Evolutionary conservation across 2,797 vertebrate species (phyloP), one percentile per base, ranked within the genome.

Genomic region (Enteromius unitaeniatus): DNA sequence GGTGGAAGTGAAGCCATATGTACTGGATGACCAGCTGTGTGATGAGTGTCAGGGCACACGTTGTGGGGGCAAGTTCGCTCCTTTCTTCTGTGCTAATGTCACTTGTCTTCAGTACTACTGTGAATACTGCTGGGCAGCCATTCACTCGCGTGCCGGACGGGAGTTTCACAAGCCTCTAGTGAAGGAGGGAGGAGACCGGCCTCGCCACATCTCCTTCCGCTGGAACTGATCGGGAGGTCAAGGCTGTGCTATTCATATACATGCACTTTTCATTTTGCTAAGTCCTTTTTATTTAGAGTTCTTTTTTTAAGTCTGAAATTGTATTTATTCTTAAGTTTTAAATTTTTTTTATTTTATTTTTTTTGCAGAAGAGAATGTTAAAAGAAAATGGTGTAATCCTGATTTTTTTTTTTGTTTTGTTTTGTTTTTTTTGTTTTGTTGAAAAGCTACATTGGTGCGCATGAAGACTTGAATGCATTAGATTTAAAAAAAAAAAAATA

Each of bases 1-100:
- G 98, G 98, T 99, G 97, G 98, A 99, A 98, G 98, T 99, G 95
- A 99, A 99, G 98, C 98, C 98, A 99, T 99, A 99, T 93, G 98
- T 99, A 92, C 90, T 99, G 96, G 98, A 99, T 87, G 98, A 99
- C 95, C 98, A 99, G 95, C 96, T 99, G 94, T 99, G 98, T 88
- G 98, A 99, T 82, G 98, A 99, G 95, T 99, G 98, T 95, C 98
- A 99, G 95, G 98, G 98, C 92, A 99, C 98, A 87, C 98, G 98
- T 90, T 99, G 98, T 9, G 97, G 97, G 89, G 98, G 98, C 65
- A 99, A 99, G 92, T 99, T 99, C 82, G 98, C 98, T 86, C 98
- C 98, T 69, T 99, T 99, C 94, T 99, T 99, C 96, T 99, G 98
- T 94, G 98, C 98, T 93, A 99, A 99, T 34, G 98, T 99, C 93